These are phyloP conservation scores for Nannoperca obscura DNA, from an alignment of 2,797 vertebrate genomes.

Conservation along the genomic window DNA sequence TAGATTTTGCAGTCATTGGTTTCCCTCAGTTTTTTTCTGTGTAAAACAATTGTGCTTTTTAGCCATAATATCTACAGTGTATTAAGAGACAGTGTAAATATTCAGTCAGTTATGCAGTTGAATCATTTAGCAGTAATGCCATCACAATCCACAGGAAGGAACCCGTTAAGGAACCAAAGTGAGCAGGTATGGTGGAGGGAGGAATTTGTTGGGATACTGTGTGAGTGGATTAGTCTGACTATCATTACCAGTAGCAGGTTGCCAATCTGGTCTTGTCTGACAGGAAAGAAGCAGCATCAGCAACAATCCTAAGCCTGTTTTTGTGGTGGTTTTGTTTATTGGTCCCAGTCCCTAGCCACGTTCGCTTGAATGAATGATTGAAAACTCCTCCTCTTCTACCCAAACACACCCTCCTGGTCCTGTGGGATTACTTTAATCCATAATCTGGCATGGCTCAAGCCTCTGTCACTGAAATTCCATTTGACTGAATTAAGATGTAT, in stretches of 20 bases:
- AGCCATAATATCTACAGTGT: background rate
- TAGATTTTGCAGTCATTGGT: background rate
- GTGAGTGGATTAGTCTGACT: slow-evolving; percentile 47
- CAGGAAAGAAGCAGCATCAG: slow-evolving; percentile 50
- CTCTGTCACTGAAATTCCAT: slow-evolving; percentile 66
- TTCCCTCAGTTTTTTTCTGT: background rate
- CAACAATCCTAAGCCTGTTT: slow-evolving; percentile 63
- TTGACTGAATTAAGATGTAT: slow-evolving; percentile 72
- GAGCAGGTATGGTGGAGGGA: background rate
- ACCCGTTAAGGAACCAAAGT: background rate
- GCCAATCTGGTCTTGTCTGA: slow-evolving; percentile 42
- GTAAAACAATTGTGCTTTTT: background rate
- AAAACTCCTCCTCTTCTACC: slow-evolving; percentile 50
- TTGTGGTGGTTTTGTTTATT: slow-evolving; percentile 62
- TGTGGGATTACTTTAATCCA: slow-evolving; percentile 83
- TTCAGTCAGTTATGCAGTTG: background rate
- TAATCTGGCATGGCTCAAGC: slow-evolving; percentile 73
- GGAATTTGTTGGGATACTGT: slow-evolving; percentile 11
- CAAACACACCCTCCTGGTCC: slow-evolving; percentile 32
- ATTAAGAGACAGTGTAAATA: background rate
- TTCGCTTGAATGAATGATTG: slow-evolving; percentile 63
- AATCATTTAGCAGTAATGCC: background rate
- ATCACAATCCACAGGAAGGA: background rate
- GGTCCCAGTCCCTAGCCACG: slow-evolving; percentile 19
- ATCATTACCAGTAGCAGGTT: slow-evolving; percentile 50